Base-by-base conservation (phyloP, 2,888 invertebrate species). In the Leucophora obtusa region DNA sequence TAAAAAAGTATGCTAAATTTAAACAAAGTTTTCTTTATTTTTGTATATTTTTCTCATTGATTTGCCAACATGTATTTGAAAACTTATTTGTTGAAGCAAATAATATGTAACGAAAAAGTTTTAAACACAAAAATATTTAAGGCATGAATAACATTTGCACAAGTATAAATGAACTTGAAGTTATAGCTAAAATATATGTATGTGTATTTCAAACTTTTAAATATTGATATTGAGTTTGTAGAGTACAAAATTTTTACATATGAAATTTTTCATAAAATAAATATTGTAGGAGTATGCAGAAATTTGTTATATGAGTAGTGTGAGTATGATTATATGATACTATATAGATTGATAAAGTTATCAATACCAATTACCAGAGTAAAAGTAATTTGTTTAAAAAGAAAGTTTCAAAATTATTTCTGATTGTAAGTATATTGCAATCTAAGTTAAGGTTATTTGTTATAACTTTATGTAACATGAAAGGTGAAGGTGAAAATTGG, bases 121-220 rank as follows among this genome's bases (percentile, higher is more conserved):
- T 43, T 43, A 43, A 35, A 43, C 24, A 66, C 11, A 35, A 18
- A 58, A 47, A 68, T 47, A 17, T 68, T 58, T 28, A 18, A 47
- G 58, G 33, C 58, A 47, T 58, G 33, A 28, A 28, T 43, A 69
- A 17, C 4, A 58, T 68, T 68, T 14, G 15, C 6, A 28, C 1
- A 38, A 43, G 24, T 28, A 43, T 15, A 68, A 68, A 68, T 28
- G 33, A 68, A 58, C 56, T 58, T 69, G 18, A 56, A 56, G 17
- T 38, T 51, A 50, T 35, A 7, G 10, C 14, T 14, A 33, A 33
- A 33, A 33, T 33, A 33, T 33, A 33, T 33, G 35, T 7, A 35
- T 35, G 35, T 21, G 4, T 4, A 21, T 21, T 21, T 21, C 4
- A 21, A 21, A 21, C 21, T 21, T 21, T 21, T 21, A 21, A 21